Conservation (phyloP, 2,888 invertebrate genomes). For the Apotomis capreana region DNA sequence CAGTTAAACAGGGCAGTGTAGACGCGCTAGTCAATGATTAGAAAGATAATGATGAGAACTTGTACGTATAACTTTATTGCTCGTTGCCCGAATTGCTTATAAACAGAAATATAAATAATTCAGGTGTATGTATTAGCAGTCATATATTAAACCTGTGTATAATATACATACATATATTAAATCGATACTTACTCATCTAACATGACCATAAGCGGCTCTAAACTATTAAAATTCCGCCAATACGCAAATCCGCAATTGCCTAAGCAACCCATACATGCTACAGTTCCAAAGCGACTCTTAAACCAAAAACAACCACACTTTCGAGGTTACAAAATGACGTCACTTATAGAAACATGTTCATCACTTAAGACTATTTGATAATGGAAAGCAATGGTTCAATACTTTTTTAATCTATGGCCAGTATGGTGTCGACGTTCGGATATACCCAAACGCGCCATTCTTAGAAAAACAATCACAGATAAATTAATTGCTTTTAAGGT, state of each 20-base stretch:
- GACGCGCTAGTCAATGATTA: too few relatives aligned
- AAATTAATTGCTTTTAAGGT: slow-evolving; percentile 26
- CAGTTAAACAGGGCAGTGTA: too few relatives aligned
- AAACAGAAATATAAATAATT: too few relatives aligned
- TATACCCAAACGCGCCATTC: slow-evolving; percentile 20
- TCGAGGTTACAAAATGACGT: not conserved
- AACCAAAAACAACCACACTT: not conserved
- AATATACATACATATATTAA: not conserved
- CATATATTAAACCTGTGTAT: too few relatives aligned
- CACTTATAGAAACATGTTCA: not conserved
- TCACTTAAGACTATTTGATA: not conserved
- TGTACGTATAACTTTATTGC: too few relatives aligned
- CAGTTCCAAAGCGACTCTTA: not conserved
- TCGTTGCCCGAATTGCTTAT: too few relatives aligned
- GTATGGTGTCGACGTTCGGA: slow-evolving; percentile 11
- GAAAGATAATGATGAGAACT: too few relatives aligned
- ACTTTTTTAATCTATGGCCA: not conserved
- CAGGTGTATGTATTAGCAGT: too few relatives aligned
- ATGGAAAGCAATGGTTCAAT: not conserved
- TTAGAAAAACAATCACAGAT: slow-evolving; percentile 25
- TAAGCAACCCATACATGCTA: not conserved
- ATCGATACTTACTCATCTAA: not conserved
- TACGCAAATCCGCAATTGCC: slow-evolving; percentile 34
- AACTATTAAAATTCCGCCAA: slow-evolving; percentile 31
- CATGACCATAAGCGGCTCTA: not conserved